These are phyloP conservation scores for Catamblyrhynchus diadema DNA, from an alignment of 2,797 vertebrate species.

Conservation along the genomic window DNA sequence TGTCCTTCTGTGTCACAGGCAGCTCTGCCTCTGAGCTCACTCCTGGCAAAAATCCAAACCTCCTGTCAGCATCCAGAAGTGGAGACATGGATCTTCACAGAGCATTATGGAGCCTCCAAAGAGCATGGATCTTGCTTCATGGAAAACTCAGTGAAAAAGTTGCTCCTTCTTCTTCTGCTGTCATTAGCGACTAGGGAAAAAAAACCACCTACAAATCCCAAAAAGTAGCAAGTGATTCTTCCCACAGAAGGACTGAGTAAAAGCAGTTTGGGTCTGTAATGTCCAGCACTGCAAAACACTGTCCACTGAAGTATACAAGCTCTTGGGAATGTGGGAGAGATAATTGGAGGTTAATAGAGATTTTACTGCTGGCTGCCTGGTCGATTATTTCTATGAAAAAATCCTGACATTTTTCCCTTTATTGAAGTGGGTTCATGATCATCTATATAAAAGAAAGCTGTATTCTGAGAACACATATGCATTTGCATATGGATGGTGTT, in stretches of 20 bases:
- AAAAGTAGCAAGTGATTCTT: background rate
- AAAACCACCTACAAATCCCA: background rate
- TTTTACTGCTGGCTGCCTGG: conserved; percentile 25
- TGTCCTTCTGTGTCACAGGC: background rate
- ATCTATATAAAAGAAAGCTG: conserved; percentile 54
- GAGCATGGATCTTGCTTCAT: background rate
- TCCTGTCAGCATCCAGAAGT: background rate
- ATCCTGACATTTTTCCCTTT: conserved; percentile 13
- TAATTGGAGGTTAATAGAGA: conserved; percentile 42
- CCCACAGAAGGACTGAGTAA: background rate
- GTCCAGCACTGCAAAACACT: background rate
- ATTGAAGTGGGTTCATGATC: conserved; percentile 45
- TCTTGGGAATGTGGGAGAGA: conserved; percentile 2
- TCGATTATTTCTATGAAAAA: conserved; percentile 44
- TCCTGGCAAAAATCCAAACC: background rate
- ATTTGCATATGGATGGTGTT: conserved; percentile 60
- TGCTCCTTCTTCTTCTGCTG: background rate
- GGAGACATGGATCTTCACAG: background rate
- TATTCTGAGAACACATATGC: conserved; percentile 25
- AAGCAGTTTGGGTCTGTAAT: background rate
- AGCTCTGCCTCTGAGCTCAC: background rate
- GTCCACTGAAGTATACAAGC: background rate
- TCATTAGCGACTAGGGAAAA: rapidly evolving
- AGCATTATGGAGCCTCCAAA: background rate
- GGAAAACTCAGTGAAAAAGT: background rate